These are phyloP conservation scores for Xestia rhomboidea DNA, from an alignment of 2,888 invertebrate species.

Conservation along the genomic window DNA sequence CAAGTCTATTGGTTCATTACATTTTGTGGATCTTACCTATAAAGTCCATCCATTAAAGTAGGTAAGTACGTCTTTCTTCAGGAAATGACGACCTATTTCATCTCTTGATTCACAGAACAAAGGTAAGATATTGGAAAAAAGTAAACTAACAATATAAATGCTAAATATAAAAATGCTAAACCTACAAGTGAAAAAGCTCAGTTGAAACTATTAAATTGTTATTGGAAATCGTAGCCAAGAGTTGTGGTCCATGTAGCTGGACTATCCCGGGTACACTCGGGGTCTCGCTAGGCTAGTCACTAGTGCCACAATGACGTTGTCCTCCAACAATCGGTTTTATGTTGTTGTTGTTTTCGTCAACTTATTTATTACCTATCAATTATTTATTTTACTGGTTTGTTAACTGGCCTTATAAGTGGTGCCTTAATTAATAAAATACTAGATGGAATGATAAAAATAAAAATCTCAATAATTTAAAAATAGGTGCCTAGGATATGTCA, in stretches of 20 bases:
- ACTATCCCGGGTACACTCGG: background rate
- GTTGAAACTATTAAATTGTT: background rate
- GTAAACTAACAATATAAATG: background rate
- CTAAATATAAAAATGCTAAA: background rate
- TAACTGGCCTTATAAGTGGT: background rate
- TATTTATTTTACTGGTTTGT: background rate
- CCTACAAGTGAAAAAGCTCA: background rate
- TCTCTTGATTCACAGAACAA: background rate
- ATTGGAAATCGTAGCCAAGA: slow-evolving; percentile 5
- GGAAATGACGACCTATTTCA: background rate
- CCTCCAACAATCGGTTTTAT: slow-evolving; percentile 48
- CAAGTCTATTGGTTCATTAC: background rate
- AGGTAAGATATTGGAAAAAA: background rate
- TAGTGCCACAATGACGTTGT: slow-evolving; percentile 36
- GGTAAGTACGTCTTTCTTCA: background rate
- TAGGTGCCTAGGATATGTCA: background rate
- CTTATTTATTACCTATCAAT: background rate
- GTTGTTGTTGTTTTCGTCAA: slow-evolving; percentile 54
- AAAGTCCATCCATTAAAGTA: background rate
- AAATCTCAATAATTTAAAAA: background rate
- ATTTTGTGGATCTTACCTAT: background rate
- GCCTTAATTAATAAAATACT: background rate
- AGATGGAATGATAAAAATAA: background rate
- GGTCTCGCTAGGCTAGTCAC: background rate
- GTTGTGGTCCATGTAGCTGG: background rate